Evolutionary conservation across 1,140 invertebrate species (phyloP).

Genomic region (Arctopsyche grandis): DNA sequence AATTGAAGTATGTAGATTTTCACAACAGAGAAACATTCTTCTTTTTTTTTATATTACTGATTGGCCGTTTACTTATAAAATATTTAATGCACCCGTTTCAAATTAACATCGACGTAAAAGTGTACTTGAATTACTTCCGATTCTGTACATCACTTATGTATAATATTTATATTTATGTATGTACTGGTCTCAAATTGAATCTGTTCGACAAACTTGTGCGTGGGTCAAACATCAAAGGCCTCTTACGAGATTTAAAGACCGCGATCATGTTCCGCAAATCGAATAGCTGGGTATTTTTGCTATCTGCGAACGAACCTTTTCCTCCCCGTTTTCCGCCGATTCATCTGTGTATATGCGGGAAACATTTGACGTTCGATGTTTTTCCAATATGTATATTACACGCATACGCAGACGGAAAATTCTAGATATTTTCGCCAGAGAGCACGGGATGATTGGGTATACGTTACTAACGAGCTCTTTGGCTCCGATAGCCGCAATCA

Average conservation of each 20-base stretch:
- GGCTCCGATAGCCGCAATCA: conserved; percentile 16
- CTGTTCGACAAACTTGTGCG: background rate
- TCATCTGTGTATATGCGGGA: background rate
- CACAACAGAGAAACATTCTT: too few relatives aligned
- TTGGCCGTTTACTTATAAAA: too few relatives aligned
- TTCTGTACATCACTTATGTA: too few relatives aligned
- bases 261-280: background rate
- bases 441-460: background rate
- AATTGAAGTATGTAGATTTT: too few relatives aligned
- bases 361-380: background rate
- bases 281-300: background rate
- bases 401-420: background rate
- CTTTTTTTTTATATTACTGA: too few relatives aligned
- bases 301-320: background rate
- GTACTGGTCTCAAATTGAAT: background rate
- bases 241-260: background rate
- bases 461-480: conserved; percentile 27
- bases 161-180: too few relatives aligned
- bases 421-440: conserved; percentile 11
- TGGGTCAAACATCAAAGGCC: background rate
- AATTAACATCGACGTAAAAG: too few relatives aligned
- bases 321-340: background rate
- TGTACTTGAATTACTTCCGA: too few relatives aligned
- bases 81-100: too few relatives aligned
- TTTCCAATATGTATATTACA: conserved; percentile 1